Evolutionary conservation across 1,140 invertebrate species (phyloP).

Genomic region (Trichoplusia ni): DNA sequence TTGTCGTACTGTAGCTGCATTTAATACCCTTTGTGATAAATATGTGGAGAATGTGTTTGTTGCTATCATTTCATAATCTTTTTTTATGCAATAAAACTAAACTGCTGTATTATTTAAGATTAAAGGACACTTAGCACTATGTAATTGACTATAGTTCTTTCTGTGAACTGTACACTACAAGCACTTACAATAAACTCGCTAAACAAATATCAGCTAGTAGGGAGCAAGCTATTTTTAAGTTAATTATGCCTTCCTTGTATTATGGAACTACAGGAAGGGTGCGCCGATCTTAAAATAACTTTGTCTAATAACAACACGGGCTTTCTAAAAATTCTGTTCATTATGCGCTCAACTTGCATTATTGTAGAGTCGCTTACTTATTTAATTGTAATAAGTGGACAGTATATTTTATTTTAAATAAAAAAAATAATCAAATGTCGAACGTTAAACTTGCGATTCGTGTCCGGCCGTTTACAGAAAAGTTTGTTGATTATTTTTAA

Average conservation of each 20-base stretch:
- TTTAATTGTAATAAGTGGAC: too few relatives aligned
- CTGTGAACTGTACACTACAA: too few relatives aligned
- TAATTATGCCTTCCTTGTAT: constrained; percentile 23
- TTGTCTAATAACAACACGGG: constrained; percentile 27
- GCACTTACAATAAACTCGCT: too few relatives aligned
- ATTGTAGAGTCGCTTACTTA: not conserved
- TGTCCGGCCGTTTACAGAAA: constrained; percentile 66
- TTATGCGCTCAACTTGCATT: not conserved
- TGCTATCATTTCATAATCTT: too few relatives aligned
- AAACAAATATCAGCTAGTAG: too few relatives aligned
- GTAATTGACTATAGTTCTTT: too few relatives aligned
- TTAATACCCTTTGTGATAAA: too few relatives aligned
- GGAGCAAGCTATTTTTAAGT: constrained; percentile 28
- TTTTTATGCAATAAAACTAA: too few relatives aligned
- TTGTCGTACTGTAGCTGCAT: too few relatives aligned
- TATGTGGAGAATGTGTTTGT: too few relatives aligned
- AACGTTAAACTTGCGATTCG: constrained; percentile 66
- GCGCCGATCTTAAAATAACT: constrained; percentile 44
- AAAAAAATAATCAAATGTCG: constrained; percentile 45
- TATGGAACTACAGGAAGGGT: constrained; percentile 21
- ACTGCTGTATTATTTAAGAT: too few relatives aligned
- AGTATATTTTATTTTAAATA: not conserved
- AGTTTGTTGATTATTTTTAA: constrained; percentile 42
- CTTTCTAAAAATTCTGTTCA: constrained; percentile 9
- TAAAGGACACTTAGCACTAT: too few relatives aligned